Evolutionary conservation across 1,140 invertebrate genomes (phyloP), one percentile per base, ranked within the genome.

Genomic region (Chironomus striatipennis): DNA sequence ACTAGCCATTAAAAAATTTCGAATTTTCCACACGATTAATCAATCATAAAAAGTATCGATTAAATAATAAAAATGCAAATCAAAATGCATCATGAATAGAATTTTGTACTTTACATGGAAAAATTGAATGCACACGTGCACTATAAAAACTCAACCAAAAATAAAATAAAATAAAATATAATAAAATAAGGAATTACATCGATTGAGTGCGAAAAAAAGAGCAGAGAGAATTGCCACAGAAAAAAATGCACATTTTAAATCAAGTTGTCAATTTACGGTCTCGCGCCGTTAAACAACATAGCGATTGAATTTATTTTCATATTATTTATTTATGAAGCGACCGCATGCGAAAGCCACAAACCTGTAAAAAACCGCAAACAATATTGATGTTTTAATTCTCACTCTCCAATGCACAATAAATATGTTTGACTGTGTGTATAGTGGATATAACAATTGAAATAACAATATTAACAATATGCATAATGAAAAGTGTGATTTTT

Each of bases 361-460:
- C 8, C 47, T 15, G 8, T 1, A 12, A 57, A 57, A 57, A 57
- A 57, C 47, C 47, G n/a, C 47, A 57, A 57, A 57, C 47, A 57
- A 57, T 57, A 57, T 57, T 57, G 47, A 57, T 57, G 47, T 57
- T 57, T 57, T 57, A 57, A 57, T 57, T 57, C 47, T 57, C 47
- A 57, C 47, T 57, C 12, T 57, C 47, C 47, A 57, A 57, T 57
- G 47, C 47, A 57, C 47, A 57, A 57, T n/a, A 57, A 12, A 57
- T 15, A 57, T 15, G n/a, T 47, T 47, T 47, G 24, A 47, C 15
- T 47, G 12, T n/a, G 47, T 34, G 24, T 34, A 34, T 34, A 57
- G 47, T n/a, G 47, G n/a, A 57, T n/a, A 57, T n/a, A 57, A 57
- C 47, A 57, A 57, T 15, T 10, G n/a, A 57, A 57, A 57, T 15